Evolutionary conservation across 2,888 invertebrate genomes (phyloP), one percentile per base, ranked within the genome.

Genomic region (Galeopsomyia nigrocyanea): DNA sequence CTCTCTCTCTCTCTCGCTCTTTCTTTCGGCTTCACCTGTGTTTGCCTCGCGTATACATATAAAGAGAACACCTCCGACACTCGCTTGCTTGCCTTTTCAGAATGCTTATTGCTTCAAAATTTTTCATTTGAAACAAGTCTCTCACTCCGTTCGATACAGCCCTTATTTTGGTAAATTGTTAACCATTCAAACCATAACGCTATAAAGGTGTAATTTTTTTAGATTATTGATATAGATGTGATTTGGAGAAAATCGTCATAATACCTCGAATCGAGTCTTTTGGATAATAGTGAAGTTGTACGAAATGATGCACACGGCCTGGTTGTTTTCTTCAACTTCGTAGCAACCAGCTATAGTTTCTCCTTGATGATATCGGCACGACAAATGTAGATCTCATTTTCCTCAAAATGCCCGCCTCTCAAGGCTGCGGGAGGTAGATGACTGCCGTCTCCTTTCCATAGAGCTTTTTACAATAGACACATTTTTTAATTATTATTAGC

Each of bases 291-390:
- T 60, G 22, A 74, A 68, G 57, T 71, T 71, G 22, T 72, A 63
- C 21, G 76, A 74, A 17, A 77, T 67, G 53, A 64, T 66, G 39
- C 77, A 77, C 10, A 26, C 61, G 21, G 75, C 75, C 19, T 39
- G 74, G 61, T 67, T 55, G 13, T 70, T 69, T 39, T 72, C 69
- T 21, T 65, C 68, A 14, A 75, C 53, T 16, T 72, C 66, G 50
- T 68, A 76, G 63, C 73, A 76, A 56, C 77, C 77, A 16, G 75
- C 75, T 31, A 76, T 47, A 9, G 62, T 68, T 21, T 77, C 75
- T 2, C 75, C 74, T 21, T 75, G 69, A 68, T 74, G 71, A 26
- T n/a, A n/a, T 73, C 67, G 13, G 77, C 76, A 21, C 74, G 71
- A 47, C 77, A 76, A 53, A 77, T 67, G 49, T 56, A 77, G 46